A percentile compares a stretch with the other conserved stretches of the same genome.
Evolutionary conservation across 2,888 invertebrate species (phyloP).

Genomic region (Chromoteleia sp.): DNA sequence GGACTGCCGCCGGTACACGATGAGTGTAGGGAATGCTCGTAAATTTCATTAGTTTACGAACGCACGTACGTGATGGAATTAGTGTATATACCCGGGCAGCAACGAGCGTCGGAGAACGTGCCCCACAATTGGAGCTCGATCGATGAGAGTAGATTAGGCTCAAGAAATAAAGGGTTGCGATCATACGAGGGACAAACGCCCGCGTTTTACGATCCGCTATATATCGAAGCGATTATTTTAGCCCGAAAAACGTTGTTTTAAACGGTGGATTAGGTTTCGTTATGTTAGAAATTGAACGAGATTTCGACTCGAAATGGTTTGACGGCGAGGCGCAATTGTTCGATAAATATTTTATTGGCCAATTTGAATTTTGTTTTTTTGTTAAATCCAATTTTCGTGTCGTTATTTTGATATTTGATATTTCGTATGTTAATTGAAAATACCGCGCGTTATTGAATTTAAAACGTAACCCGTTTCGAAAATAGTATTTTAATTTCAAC

Average conservation of each 20-base stretch:
- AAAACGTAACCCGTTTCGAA: too few species aligned
- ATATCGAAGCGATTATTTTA: constrained; percentile 17
- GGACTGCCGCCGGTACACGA: constrained; percentile 65
- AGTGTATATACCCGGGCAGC: constrained; percentile 66
- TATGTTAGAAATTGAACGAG: neutral
- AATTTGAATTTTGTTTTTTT: neutral
- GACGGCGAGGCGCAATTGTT: too few species aligned
- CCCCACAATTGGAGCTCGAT: constrained; percentile 64
- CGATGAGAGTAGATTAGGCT: constrained; percentile 70
- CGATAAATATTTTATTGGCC: too few species aligned
- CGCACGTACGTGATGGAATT: constrained; percentile 72
- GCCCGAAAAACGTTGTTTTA: neutral
- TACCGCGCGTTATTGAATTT: too few species aligned
- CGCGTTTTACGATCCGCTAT: constrained; percentile 47
- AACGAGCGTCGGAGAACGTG: constrained; percentile 63
- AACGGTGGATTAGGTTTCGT: constrained; percentile 2
- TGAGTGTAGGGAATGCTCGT: constrained; percentile 70
- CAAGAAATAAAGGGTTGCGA: constrained; percentile 73
- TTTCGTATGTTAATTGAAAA: too few species aligned
- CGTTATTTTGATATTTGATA: too few species aligned
- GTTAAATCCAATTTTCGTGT: too few species aligned
- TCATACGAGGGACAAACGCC: constrained; percentile 69
- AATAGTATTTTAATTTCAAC: neutral
- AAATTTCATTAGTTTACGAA: constrained; percentile 72
- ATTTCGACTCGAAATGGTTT: constrained; percentile 1